phyloP scores from a whole-genome alignment of 2,113 vertebrate species.

The Lagopus leucura region DNA sequence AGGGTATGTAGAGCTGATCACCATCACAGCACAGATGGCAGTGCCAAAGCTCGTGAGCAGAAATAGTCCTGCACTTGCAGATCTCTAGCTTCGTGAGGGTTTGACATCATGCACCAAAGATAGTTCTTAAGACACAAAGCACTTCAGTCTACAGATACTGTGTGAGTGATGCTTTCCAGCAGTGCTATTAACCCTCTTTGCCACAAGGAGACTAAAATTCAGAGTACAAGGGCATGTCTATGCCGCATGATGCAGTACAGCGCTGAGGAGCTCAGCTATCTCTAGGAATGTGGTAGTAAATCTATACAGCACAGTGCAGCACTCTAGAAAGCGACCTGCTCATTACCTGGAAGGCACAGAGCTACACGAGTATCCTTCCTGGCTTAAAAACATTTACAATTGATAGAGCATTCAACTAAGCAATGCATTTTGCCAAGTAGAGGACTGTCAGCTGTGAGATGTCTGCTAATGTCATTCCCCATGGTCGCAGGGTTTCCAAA shows the following conservation, averaged over 20 bases:
- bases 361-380: background rate
- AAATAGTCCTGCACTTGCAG: background rate
- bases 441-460: background rate
- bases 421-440: background rate
- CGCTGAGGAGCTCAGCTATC: background rate
- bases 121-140: background rate
- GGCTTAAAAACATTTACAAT: background rate
- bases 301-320: background rate
- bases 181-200: background rate
- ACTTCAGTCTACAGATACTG: background rate
- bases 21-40: background rate
- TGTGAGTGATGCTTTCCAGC: background rate
- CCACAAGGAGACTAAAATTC: background rate
- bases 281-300: background rate
- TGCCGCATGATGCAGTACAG: background rate
- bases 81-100: background rate
- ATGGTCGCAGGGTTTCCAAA: background rate
- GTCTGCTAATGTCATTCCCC: background rate
- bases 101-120: background rate
- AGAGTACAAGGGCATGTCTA: background rate
- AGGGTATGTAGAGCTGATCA: fast-evolving
- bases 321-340: background rate
- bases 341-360: background rate
- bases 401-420: background rate
- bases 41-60: background rate